Percentiles rank a stretch among this genome's conserved stretches.
phyloP scores from a whole-genome alignment of 2,113 vertebrate species.

The pig (Sus scrofa) region T2T-Sscrofa CM000822.6:76714001-76714500 shows the following conservation, averaged over 20 bases:
- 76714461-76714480: neutral
- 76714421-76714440: neutral
- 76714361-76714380: neutral
- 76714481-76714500: neutral
- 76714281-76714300: neutral
- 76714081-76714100: neutral
- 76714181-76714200: neutral
- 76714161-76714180: neutral
- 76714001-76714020: neutral
- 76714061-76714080: neutral
- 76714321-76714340: slow-evolving; percentile 6
- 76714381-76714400: neutral
- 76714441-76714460: neutral
- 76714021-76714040: neutral
- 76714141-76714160: neutral
- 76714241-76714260: neutral
- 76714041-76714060: neutral
- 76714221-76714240: neutral
- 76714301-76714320: neutral
- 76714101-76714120: neutral
- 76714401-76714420: neutral
- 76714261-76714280: neutral
- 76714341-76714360: neutral
- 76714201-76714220: neutral
- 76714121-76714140: neutral